A percentile compares a stretch with the other conserved stretches of the same genome.
phyloP scores from a whole-genome alignment of 30 jellyfish, hydroid and myxozoan genomes.

The Cassiopea xamachana region DNA sequence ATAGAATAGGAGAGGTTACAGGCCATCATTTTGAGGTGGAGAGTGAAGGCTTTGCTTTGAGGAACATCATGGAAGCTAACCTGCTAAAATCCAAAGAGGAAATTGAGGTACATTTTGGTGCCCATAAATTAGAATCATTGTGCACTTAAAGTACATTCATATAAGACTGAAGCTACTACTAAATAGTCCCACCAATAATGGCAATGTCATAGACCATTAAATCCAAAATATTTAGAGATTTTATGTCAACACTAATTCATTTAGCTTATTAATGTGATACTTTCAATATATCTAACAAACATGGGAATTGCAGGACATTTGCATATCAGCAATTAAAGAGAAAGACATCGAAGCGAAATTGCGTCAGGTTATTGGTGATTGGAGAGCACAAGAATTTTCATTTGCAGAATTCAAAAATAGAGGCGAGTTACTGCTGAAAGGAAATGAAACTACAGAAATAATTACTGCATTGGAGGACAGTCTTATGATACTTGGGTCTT shows the following conservation, averaged over 20 bases:
- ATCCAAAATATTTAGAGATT: too few species aligned
- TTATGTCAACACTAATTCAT: too few species aligned
- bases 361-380: constrained; percentile 84
- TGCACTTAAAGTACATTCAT: background rate
- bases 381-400: constrained; percentile 90
- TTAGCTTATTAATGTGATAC: too few species aligned
- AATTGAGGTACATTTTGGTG: constrained; percentile 80
- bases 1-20: constrained; percentile 85
- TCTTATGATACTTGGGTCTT: constrained; percentile 95
- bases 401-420: constrained; percentile 85
- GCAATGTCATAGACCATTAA: too few species aligned
- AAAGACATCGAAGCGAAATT: constrained; percentile 97
- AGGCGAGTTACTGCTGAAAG: constrained; percentile 93
- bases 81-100: constrained; percentile 86
- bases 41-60: constrained; percentile 87
- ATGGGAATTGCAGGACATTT: constrained; percentile 71
- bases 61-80: constrained; percentile 99
- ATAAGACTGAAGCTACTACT: background rate
- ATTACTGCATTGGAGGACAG: constrained; percentile 96
- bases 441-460: constrained; percentile 89
- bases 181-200: too few species aligned
- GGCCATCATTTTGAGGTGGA: constrained; percentile 92
- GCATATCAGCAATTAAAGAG: constrained; percentile 98
- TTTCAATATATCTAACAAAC: too few species aligned
- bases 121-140: background rate